Percentiles rank a stretch among this genome's conserved stretches.
Evolutionary conservation across 2,797 vertebrate species (phyloP).

Genomic region (Tapera naevia): DNA sequence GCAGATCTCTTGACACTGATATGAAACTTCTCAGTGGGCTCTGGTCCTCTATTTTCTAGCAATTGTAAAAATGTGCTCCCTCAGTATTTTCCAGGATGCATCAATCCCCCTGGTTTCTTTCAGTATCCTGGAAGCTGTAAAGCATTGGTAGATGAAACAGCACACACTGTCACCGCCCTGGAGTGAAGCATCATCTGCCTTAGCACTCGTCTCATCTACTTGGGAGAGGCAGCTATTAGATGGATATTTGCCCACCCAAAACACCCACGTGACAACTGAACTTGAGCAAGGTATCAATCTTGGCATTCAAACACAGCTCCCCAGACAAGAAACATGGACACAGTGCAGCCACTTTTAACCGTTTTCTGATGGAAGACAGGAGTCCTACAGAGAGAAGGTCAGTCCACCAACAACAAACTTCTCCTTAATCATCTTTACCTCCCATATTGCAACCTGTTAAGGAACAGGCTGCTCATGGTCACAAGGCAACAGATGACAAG

Average conservation of each 20-base stretch:
- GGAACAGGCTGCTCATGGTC: background rate
- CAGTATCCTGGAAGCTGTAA: background rate
- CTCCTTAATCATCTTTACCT: background rate
- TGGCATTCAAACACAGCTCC: background rate
- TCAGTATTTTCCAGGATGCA: background rate
- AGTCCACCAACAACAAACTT: background rate
- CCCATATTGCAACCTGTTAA: background rate
- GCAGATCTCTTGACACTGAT: background rate
- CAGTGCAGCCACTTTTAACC: background rate
- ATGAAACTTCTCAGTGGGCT: background rate
- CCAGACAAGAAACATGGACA: background rate
- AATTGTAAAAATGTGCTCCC: background rate
- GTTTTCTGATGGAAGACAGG: background rate
- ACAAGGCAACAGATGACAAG: background rate
- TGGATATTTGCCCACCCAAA: background rate
- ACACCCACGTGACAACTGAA: background rate
- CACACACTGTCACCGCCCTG: background rate
- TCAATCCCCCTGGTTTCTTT: background rate
- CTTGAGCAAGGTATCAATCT: background rate
- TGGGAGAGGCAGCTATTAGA: background rate
- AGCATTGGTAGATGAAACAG: background rate
- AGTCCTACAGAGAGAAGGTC: background rate
- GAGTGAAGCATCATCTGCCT: background rate
- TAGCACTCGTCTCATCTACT: background rate
- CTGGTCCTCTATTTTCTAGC: background rate